These are phyloP conservation scores for Anarhynchus alexandrinus DNA, from an alignment of 2,113 vertebrate genomes.

Conservation along the genomic window DNA sequence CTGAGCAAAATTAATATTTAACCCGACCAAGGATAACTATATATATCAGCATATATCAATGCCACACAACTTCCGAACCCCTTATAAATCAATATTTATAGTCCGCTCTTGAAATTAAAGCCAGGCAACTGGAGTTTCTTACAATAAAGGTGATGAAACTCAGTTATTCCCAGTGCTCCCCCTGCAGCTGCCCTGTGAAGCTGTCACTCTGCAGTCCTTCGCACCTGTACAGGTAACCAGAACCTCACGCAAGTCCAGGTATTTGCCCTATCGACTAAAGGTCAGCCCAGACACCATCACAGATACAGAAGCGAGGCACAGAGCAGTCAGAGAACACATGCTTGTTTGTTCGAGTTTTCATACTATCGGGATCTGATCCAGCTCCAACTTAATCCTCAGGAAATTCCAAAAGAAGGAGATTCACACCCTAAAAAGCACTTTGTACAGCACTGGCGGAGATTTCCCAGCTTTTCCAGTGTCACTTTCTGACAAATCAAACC, in stretches of 20 bases:
- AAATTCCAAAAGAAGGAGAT: neutral
- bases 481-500: neutral
- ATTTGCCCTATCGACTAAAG: constrained; percentile 44
- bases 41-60: neutral
- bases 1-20: neutral
- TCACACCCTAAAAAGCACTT: neutral
- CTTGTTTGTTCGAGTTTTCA: neutral
- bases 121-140: neutral
- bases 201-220: neutral
- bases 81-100: neutral
- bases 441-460: neutral
- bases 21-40: neutral
- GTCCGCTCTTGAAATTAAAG: neutral
- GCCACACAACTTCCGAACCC: neutral
- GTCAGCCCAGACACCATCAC: constrained; percentile 16
- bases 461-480: neutral
- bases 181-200: neutral
- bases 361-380: neutral
- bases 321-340: neutral
- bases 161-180: neutral
- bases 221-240: constrained; percentile 31
- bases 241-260: neutral
- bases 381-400: neutral
- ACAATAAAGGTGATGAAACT: neutral
- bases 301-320: neutral